These are phyloP conservation scores for Drosophila borealis DNA, from an alignment of 2,888 invertebrate genomes.

Conservation along the genomic window DNA sequence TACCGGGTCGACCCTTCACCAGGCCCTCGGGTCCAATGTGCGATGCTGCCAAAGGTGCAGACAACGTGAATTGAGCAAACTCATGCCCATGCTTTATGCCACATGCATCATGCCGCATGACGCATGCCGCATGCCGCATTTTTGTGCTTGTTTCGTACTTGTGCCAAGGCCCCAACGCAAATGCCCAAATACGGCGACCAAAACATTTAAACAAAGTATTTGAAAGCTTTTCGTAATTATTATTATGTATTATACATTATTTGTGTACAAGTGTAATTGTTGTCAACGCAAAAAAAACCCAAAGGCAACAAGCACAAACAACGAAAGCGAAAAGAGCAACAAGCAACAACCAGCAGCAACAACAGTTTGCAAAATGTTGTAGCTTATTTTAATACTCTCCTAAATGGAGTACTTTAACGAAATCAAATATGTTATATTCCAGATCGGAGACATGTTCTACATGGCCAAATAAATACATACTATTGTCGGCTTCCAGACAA, in stretches of 20 bases:
- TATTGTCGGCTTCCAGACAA: too few species aligned
- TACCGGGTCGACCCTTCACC: conserved; percentile 39
- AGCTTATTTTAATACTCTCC: conserved; percentile 18
- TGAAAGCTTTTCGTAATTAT: conserved; percentile 73
- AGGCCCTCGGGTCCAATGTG: conserved; percentile 9
- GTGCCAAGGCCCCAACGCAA: conserved; percentile 41
- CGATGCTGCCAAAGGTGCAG: conserved; percentile 24
- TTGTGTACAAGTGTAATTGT: conserved; percentile 61
- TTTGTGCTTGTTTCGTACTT: conserved; percentile 24
- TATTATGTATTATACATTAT: conserved; percentile 73
- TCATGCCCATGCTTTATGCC: conserved; percentile 36
- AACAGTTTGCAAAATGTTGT: conserved; percentile 28
- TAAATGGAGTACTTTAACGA: neutral
- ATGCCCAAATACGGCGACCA: conserved; percentile 33
- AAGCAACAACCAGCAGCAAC: conserved; percentile 1
- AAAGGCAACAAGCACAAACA: conserved; percentile 13
- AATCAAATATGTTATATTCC: too few species aligned
- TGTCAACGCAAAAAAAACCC: conserved; percentile 44
- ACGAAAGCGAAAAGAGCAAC: conserved; percentile 8
- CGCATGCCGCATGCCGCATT: conserved; percentile 18
- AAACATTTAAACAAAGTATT: conserved; percentile 54
- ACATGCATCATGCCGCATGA: conserved; percentile 33
- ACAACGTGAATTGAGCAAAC: conserved; percentile 33
- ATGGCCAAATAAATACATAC: too few species aligned
- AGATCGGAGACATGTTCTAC: too few species aligned